These are phyloP conservation scores for Drosophila simulans DNA, from an alignment of 1,140 invertebrate species.

Conservation along the genomic window DNA sequence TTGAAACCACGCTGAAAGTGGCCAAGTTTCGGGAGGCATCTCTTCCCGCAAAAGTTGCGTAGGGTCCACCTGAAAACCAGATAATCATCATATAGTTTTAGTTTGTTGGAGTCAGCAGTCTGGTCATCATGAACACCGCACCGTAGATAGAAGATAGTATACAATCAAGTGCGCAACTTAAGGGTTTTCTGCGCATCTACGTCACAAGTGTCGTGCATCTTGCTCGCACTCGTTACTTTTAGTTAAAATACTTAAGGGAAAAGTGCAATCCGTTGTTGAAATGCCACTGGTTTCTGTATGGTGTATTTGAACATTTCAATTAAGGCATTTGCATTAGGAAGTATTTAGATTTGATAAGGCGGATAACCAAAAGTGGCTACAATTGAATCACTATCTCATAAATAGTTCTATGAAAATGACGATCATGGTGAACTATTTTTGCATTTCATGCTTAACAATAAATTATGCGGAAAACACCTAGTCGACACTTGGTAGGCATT, in stretches of 20 bases:
- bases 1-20: conserved; percentile 94
- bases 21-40: conserved; percentile 98
- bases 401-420: too few relatives aligned
- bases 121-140: background rate
- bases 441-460: background rate
- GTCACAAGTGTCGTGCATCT: background rate
- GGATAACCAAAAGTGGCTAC: background rate
- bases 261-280: background rate
- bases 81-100: background rate
- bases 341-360: too few relatives aligned
- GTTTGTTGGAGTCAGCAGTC: background rate
- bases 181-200: conserved; percentile 5
- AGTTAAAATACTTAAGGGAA: background rate
- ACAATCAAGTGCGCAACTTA: background rate
- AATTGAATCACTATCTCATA: too few relatives aligned
- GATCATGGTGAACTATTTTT: background rate
- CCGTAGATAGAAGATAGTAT: background rate
- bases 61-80: conserved; percentile 90
- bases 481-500: background rate
- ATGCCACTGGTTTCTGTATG: background rate
- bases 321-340: background rate
- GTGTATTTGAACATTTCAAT: background rate
- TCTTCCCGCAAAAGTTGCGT: conserved; percentile 96
- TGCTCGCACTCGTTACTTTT: background rate
- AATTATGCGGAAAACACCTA: background rate